Evolutionary conservation across 2,113 vertebrate species (phyloP).

Genomic region (Chrysochloris asiatica): DNA sequence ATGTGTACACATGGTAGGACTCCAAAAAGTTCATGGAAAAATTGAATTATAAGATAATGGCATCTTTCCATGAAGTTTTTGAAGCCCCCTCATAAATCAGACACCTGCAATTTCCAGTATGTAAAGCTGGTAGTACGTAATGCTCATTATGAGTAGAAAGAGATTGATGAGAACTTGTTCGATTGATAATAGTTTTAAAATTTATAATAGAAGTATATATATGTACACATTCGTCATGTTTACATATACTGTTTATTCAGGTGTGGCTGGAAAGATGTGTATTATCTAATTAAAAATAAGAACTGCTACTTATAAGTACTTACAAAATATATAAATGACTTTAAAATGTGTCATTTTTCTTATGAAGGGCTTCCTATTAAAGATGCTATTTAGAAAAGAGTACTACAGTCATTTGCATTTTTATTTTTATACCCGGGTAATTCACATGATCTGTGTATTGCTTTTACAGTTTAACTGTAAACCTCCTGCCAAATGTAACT

Average conservation of each 20-base stretch:
- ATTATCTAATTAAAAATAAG: constrained; percentile 72
- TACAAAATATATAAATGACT: constrained; percentile 60
- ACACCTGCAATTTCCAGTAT: constrained; percentile 37
- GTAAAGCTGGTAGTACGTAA: constrained; percentile 25
- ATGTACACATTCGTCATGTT: not conserved
- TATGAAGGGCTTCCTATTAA: constrained; percentile 65
- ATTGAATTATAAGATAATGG: no score
- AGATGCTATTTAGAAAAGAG: constrained; percentile 70
- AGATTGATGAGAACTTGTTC: constrained; percentile 39
- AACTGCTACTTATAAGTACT: constrained; percentile 57
- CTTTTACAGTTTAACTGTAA: constrained; percentile 72
- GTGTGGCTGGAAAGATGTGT: constrained; percentile 33
- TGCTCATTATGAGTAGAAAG: constrained; percentile 4
- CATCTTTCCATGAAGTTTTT: no score
- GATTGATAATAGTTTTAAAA: constrained; percentile 27
- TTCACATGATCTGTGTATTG: constrained; percentile 72
- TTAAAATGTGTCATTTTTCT: constrained; percentile 63
- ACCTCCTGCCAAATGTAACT: constrained; percentile 58
- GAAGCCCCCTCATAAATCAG: not conserved
- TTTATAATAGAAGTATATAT: constrained; percentile 15
- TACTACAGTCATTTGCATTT: constrained; percentile 72
- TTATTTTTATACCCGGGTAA: constrained; percentile 72
- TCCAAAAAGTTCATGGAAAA: not conserved
- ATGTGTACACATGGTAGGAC: no score
- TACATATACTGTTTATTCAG: constrained; percentile 4